Percentiles rank a stretch among this genome's conserved stretches.
Evolutionary conservation across 2,113 vertebrate genomes (phyloP).

Genomic region (Coregonus clupeaformis): DNA sequence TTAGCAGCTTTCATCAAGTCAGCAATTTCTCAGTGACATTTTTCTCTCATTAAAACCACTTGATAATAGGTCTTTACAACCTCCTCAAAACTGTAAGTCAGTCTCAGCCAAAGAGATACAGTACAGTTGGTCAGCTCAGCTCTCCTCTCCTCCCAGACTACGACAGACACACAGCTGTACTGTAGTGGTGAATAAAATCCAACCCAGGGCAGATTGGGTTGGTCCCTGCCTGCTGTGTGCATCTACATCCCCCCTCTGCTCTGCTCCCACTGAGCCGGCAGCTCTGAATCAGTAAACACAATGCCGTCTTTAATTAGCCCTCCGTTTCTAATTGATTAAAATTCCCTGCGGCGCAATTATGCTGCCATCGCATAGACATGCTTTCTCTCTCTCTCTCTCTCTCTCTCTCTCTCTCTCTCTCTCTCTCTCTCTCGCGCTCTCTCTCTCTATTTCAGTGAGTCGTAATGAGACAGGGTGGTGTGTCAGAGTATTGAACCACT

Average conservation of each 20-base stretch:
- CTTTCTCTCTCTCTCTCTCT: neutral
- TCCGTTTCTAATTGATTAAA: conserved; percentile 65
- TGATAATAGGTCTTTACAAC: neutral
- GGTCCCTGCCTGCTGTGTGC: neutral
- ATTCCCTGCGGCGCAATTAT: conserved; percentile 65
- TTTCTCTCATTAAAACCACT: neutral
- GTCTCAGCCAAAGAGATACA: neutral
- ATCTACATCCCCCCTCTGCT: conserved; percentile 7
- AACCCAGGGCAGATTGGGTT: neutral
- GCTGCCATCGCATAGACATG: conserved; percentile 56
- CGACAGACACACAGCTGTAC: neutral
- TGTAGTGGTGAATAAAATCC: neutral
- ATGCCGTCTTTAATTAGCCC: conserved; percentile 64
- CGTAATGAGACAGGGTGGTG: too few species aligned
- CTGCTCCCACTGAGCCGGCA: conserved; percentile 1
- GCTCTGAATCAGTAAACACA: conserved; percentile 64
- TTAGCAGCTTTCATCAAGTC: neutral
- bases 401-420: neutral
- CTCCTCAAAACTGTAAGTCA: neutral
- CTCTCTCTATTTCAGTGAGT: neutral
- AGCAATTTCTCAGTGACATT: neutral
- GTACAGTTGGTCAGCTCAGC: neutral
- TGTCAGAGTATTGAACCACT: too few species aligned
- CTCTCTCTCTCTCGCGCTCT: neutral
- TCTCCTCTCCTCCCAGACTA: neutral